Percentiles rank a stretch among this genome's conserved stretches.
These are phyloP conservation scores for Malurus melanocephalus DNA, from an alignment of 2,113 vertebrate genomes.

Conservation along the genomic window DNA sequence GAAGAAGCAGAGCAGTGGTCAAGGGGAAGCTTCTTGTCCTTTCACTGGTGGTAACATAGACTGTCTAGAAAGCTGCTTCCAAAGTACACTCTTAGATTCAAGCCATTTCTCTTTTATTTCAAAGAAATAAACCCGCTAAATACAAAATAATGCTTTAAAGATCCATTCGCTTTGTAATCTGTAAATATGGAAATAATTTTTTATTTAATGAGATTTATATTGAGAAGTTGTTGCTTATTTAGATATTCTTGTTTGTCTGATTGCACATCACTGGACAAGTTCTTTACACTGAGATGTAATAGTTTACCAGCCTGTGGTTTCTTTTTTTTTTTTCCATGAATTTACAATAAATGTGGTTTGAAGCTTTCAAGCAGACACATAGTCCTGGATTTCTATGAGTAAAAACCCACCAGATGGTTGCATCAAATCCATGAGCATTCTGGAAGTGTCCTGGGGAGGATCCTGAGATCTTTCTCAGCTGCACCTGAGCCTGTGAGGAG, in stretches of 20 bases:
- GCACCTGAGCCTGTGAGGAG: not conserved
- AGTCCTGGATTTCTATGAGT: constrained; percentile 41
- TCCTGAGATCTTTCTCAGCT: not conserved
- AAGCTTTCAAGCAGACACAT: constrained; percentile 48
- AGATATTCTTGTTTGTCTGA: constrained; percentile 52
- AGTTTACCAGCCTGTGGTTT: constrained; percentile 53
- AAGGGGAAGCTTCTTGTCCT: constrained; percentile 20
- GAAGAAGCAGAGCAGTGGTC: not conserved
- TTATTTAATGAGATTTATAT: constrained; percentile 69
- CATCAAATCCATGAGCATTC: not conserved
- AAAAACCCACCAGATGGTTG: constrained; percentile 14
- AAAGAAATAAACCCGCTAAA: constrained; percentile 20
- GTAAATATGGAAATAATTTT: constrained; percentile 80
- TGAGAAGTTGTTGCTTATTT: constrained; percentile 59
- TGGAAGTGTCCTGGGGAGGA: not conserved
- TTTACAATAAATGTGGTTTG: constrained; percentile 72
- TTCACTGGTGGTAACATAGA: constrained; percentile 34
- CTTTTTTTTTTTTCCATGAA: constrained; percentile 36
- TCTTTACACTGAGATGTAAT: constrained; percentile 56
- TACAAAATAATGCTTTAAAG: constrained; percentile 49
- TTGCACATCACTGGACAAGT: constrained; percentile 47
- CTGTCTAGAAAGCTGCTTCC: constrained; percentile 50
- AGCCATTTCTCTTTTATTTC: constrained; percentile 40
- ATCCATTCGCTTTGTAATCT: constrained; percentile 60
- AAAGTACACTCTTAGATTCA: constrained; percentile 40